Conservation (phyloP, 2,888 invertebrate genomes). For the Allygus modestus region DNA sequence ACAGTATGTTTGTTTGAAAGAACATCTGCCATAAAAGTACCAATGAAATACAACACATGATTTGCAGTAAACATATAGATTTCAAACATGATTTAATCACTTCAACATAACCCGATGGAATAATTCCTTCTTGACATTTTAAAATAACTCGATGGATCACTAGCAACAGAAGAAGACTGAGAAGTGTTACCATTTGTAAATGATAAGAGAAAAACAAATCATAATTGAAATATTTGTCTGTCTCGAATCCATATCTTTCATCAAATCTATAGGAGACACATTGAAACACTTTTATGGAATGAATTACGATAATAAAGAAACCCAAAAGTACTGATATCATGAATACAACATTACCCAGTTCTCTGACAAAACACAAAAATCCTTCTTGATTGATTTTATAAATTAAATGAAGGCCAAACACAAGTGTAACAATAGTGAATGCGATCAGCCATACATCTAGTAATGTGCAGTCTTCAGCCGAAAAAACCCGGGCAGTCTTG, state of each 20-base stretch:
- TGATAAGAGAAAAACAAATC: neutral
- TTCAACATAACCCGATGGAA: neutral
- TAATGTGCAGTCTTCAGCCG: neutral
- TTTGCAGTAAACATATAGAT: neutral
- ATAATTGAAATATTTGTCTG: neutral
- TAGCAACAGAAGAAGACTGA: neutral
- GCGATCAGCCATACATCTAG: neutral
- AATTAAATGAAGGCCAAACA: neutral
- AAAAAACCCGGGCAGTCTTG: neutral
- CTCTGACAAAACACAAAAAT: neutral
- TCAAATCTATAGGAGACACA: neutral
- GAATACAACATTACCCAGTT: neutral
- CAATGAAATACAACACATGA: neutral
- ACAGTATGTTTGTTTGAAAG: neutral
- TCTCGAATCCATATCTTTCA: neutral
- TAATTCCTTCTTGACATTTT: neutral
- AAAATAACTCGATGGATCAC: neutral
- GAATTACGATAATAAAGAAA: neutral
- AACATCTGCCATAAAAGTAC: neutral
- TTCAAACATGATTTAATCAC: neutral
- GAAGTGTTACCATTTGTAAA: neutral
- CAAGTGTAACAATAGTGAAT: neutral
- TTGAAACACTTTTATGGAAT: neutral
- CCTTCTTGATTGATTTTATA: neutral
- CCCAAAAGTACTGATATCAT: neutral